Evolutionary conservation across 2,113 vertebrate species (phyloP).

Genomic region (Accipiter virgatus): DNA sequence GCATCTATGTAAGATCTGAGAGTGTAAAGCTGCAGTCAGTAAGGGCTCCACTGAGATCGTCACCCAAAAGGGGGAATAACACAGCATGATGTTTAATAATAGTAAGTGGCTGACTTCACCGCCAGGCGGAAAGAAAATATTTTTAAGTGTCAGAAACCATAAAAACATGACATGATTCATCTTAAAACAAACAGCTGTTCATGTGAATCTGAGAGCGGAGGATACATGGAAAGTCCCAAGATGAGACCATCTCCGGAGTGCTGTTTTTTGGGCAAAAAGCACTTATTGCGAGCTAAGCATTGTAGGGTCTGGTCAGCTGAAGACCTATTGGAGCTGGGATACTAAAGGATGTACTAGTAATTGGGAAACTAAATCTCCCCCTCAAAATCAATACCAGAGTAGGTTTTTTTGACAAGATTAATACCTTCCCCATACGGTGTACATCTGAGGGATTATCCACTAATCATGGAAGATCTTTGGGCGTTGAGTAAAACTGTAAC

Average conservation of each 20-base stretch:
- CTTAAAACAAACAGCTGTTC: slow-evolving; percentile 7
- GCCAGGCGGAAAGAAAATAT: background rate
- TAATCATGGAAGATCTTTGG: background rate
- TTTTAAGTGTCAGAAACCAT: slow-evolving; percentile 27
- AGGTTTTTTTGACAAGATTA: background rate
- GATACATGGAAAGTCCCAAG: slow-evolving; percentile 33
- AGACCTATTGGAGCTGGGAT: background rate
- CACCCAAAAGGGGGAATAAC: background rate
- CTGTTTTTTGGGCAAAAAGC: background rate
- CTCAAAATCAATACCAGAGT: background rate
- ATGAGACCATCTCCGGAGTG: background rate
- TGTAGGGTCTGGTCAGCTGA: background rate
- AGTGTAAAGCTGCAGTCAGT: background rate
- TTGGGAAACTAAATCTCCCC: background rate
- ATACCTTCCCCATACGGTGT: background rate
- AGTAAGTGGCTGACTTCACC: slow-evolving; percentile 10
- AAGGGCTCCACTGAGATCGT: background rate
- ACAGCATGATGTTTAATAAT: background rate
- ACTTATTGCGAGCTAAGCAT: background rate
- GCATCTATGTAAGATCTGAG: background rate
- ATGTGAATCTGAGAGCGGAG: background rate
- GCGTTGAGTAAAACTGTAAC: background rate
- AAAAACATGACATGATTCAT: slow-evolving; percentile 26
- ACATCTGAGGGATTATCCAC: background rate
- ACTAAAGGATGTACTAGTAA: background rate